Percentiles rank a stretch among this genome's conserved stretches.
Evolutionary conservation across 2,888 invertebrate species (phyloP).

Genomic region (Lasioglossum zephyrum): DNA sequence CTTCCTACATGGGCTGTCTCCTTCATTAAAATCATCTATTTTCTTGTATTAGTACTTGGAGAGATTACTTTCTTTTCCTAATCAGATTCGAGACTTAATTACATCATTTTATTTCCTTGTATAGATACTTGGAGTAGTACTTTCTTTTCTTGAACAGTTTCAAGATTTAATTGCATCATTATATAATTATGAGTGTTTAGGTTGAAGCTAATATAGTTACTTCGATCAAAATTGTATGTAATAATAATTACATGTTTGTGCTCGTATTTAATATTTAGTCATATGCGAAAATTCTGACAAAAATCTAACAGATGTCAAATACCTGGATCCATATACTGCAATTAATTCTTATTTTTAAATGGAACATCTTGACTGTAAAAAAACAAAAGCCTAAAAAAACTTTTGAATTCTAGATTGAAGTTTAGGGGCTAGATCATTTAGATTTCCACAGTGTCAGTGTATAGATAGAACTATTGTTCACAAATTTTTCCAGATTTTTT

Average conservation of each 20-base stretch:
- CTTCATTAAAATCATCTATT: background rate
- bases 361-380: no score
- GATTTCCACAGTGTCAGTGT: no score
- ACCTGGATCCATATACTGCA: no score
- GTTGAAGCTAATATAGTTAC: background rate
- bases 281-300: no score
- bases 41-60: background rate
- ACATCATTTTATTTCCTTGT: background rate
- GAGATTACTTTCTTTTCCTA: background rate
- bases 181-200: background rate
- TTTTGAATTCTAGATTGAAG: no score
- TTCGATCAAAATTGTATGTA: background rate
- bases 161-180: background rate
- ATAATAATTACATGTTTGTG: background rate
- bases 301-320: no score
- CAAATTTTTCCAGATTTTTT: no score
- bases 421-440: no score
- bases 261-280: no score
- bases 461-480: no score
- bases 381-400: no score
- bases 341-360: no score
- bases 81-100: background rate
- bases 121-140: background rate
- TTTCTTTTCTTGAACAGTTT: background rate
- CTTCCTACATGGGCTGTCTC: background rate